A percentile compares a stretch with the other conserved stretches of the same genome.
Evolutionary conservation across 2,797 vertebrate genomes (phyloP).

Genomic region (Selene dorsalis): DNA sequence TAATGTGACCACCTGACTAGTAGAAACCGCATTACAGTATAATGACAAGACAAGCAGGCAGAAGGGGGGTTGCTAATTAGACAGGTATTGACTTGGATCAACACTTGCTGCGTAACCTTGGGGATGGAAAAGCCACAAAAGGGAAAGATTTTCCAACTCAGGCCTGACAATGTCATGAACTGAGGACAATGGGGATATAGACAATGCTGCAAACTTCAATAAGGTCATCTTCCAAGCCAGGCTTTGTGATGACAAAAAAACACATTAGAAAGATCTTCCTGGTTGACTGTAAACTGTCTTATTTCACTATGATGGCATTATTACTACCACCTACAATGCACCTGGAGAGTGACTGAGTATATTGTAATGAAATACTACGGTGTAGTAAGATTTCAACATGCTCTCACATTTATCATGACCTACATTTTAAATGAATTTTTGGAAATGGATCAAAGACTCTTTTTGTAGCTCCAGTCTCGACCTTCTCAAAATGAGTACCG

Average conservation of each 20-base stretch:
- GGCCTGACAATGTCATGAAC: constrained; percentile 26
- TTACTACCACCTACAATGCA: constrained; percentile 11
- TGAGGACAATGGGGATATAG: constrained; percentile 25
- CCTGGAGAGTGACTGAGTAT: constrained; percentile 15
- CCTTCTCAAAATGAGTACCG: constrained; percentile 20
- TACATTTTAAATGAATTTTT: constrained; percentile 43
- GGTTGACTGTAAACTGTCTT: constrained; percentile 19
- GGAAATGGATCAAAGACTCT: background rate
- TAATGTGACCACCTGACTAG: constrained; percentile 1
- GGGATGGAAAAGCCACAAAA: constrained; percentile 30
- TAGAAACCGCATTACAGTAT: constrained; percentile 15
- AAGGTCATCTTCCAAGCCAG: constrained; percentile 25
- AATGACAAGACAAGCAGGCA: constrained; percentile 31
- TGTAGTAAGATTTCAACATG: constrained; percentile 42
- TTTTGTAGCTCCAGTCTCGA: constrained; percentile 10
- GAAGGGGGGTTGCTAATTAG: constrained; percentile 55
- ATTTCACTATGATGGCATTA: constrained; percentile 17
- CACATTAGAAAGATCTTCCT: constrained; percentile 22
- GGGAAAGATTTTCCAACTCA: constrained; percentile 23
- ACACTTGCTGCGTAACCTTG: constrained; percentile 28
- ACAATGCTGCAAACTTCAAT: constrained; percentile 32
- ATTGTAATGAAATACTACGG: constrained; percentile 42
- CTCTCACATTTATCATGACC: constrained; percentile 36
- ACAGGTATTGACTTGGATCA: constrained; percentile 54
- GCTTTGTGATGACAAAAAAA: constrained; percentile 40